Base-by-base conservation (phyloP, 1,140 invertebrate species). In the Heterodera schachtii region DNA sequence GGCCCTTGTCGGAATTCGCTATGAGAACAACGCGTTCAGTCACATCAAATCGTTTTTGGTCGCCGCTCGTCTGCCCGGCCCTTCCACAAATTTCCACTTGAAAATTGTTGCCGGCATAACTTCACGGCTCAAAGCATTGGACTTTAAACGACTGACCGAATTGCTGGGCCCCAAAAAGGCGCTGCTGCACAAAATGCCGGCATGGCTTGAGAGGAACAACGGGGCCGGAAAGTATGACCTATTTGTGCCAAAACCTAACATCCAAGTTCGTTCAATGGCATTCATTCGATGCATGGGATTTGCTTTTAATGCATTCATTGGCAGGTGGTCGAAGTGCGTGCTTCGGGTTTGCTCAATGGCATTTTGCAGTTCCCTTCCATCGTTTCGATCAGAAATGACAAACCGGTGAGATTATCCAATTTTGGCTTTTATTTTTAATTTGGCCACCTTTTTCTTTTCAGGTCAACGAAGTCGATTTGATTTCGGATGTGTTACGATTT, bases 1-100 rank as follows among this genome's bases (percentile, higher is more conserved):
- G 49, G 85, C 86, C 3, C 79, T 86, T 79, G 86, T 87, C 52
- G 85, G 75, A 3, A 71, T 87, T 41, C 71, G 78, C n/a, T 87
- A 46, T 69, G 84, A 86, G 19, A 81, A 85, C 44, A 71, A 78
- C 19, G 44, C 0, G 11, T 46, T 31, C 66, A 31, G 44, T 31
- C 84, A 86, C 5, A 19, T 85, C 70, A 76, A 78, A 41, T 81
- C 82, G n/a, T 81, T 87, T 57, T 46, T 84, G 52, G 73, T 85
- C 16, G 84, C 86, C 64, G 85, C 86, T 4, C 69, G 69, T 19
- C 9, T 71, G 13, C 31, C 31, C 43, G 46, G 47, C 21, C 67
- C 21, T 5, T 21, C 5, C 13, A 47, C 49, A n/a, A 46, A 84
- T 46, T 11, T 83, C 19, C 43, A 49, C 6, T 85, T 83, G n/a